Percentiles rank a stretch among this genome's conserved stretches.
Evolutionary conservation across 2,888 invertebrate genomes (phyloP).

Genomic region (Onthophagus sagittarius): DNA sequence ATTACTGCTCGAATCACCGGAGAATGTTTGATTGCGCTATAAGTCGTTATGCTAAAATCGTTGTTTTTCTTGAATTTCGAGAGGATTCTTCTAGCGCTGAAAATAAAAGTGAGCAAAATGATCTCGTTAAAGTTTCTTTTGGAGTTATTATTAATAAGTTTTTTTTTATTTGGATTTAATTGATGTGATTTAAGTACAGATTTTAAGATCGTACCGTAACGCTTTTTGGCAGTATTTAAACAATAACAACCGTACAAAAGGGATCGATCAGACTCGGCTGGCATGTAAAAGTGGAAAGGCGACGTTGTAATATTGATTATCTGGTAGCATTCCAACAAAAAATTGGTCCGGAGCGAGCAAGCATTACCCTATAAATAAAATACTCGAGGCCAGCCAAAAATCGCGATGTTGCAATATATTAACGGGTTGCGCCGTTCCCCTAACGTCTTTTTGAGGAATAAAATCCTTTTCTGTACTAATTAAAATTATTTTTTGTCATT

Average conservation of each 20-base stretch:
- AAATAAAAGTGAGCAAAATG: slow-evolving; percentile 23
- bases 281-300: neutral
- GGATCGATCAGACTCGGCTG: neutral
- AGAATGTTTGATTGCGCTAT: slow-evolving; percentile 41
- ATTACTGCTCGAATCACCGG: slow-evolving; percentile 33
- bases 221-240: neutral
- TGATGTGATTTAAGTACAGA: no score
- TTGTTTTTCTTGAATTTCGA: slow-evolving; percentile 31
- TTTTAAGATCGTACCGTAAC: neutral
- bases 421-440: neutral
- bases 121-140: no score
- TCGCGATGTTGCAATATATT: neutral
- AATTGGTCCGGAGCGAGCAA: neutral
- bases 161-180: neutral
- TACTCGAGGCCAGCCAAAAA: slow-evolving; percentile 3
- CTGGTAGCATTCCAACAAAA: neutral
- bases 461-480: neutral
- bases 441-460: neutral
- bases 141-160: neutral
- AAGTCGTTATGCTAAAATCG: slow-evolving; percentile 38
- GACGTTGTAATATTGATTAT: neutral
- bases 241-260: neutral
- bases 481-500: no score
- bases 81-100: slow-evolving; percentile 39
- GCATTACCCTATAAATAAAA: slow-evolving; percentile 12